Evolutionary conservation across 2,113 vertebrate species (phyloP), one percentile per base, ranked within the genome.

Genomic region (Elanus axillaris): DNA sequence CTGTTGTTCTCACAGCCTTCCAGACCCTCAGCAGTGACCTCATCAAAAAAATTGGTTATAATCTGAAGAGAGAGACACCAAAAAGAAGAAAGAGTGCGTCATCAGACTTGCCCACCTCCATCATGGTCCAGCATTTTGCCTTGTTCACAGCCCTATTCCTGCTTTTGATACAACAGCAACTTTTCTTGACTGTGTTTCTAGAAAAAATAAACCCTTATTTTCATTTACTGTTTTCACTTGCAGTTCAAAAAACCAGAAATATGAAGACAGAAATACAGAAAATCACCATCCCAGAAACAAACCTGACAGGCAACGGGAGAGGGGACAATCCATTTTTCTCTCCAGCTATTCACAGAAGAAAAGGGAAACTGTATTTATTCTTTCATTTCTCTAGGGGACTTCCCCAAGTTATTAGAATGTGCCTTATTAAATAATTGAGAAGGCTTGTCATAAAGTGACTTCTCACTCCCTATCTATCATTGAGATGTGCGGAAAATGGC

Each of bases 401-500:
- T 95, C 93, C 91, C 10, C 13, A 56, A 90, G 89, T 95, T 93
- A 95, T 97, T 95, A 82, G 89, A 95, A 87, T 79, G 86, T 96
- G 83, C 80, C 93, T 96, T 91, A 95, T 97, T 97, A 96, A 97
- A 97, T 97, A 97, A 97, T 95, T 95, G 95, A 95, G 95, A 64
- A 82, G 74, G 53, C 84, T 87, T 96, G 95, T 95, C 95, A 97
- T 86, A 67, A 97, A 97, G 93, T 90, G 94, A 93, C 97, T 96
- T 85, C 96, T 94, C 88, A 43, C 93, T 96, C 94, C 86, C 84
- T 42, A 93, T 91, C 94, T 68, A 81, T 97, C 93, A 95, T 23
- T 4, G 86, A 53, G 94, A 78, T 87, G 86, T 64, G 80, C 53
- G 72, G 94, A 90, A 96, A 93, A 90, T 88, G 91, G 86, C 93